Evolutionary conservation across 2,888 invertebrate genomes (phyloP).

Genomic region (Atherix ibis): DNA sequence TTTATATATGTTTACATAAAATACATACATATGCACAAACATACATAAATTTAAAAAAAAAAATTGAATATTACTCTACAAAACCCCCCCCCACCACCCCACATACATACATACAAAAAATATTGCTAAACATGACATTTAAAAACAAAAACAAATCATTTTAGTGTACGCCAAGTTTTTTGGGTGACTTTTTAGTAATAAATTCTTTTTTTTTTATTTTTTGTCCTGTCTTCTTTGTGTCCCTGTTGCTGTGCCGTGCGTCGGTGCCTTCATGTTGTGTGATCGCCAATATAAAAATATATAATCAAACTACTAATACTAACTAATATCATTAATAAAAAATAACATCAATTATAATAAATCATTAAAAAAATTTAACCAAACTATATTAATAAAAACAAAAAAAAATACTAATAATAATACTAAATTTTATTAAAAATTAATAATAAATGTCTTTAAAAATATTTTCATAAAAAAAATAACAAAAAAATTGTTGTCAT

Average conservation of each 20-base stretch:
- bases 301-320: constrained; percentile 8
- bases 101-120: too few species aligned
- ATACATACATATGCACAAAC: too few species aligned
- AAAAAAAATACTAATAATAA: constrained; percentile 7
- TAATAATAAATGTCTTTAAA: too few species aligned
- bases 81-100: too few species aligned
- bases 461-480: too few species aligned
- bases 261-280: constrained; percentile 32
- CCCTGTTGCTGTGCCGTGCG: constrained; percentile 32
- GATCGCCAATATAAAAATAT: constrained; percentile 14
- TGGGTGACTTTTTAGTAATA: constrained; percentile 9
- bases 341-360: constrained; percentile 6
- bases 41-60: too few species aligned
- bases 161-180: constrained; percentile 11
- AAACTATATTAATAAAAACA: constrained; percentile 14
- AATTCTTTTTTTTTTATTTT: constrained; percentile 21
- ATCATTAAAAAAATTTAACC: constrained; percentile 13
- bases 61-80: too few species aligned
- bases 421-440: too few species aligned
- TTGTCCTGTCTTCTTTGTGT: constrained; percentile 34
- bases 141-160: constrained; percentile 1
- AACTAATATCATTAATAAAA: constrained; percentile 3
- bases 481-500: too few species aligned
- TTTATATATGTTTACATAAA: too few species aligned
- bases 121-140: neutral